Evolutionary conservation across 2,113 vertebrate genomes (phyloP), one percentile per base, ranked within the genome.

Genomic region (Ciconia boyciana): DNA sequence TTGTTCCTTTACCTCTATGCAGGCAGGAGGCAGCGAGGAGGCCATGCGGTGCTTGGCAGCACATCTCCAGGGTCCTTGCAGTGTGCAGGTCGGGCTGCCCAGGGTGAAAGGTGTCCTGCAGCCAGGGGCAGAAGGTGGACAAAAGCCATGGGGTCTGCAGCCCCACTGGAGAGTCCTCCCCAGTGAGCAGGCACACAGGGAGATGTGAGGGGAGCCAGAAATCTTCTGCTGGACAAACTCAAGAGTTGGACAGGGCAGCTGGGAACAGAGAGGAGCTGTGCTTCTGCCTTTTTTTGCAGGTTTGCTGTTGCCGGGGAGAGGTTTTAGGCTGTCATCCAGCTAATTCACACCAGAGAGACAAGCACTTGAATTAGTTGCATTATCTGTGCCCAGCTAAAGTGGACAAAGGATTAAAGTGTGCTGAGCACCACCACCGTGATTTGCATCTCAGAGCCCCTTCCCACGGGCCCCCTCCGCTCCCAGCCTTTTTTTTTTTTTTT

Each of bases 371-470:
- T 95, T 61, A 80, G 87, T 46, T 58, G 78, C 93, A 93, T 97
- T 95, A 94, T 96, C 94, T 85, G n/a, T 14, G 3, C 87, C 90
- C 81, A n/a, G 95, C 91, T 90, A 72, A 74, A 95, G 78, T 29
- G 89, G 81, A 97, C 96, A 97, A 96, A 97, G 91, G 93, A 96
- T 91, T 93, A 93, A 94, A 97, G 93, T 51, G 93, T 25, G 81
- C 94, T 76, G 71, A 93, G 94, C 95, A 85, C 78, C 81, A 44
- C 72, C 69, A 36, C 89, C 41, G 41, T 89, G 76, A 93, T 93
- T 92, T 95, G 94, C 94, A 94, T 92, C 89, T 92, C 86, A 89
- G 86, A 91, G 83, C 81, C 90, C 93, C 95, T 96, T 96, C 96
- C 96, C 94, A 94, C 74, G 58, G 95, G 68, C 83, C 89, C 65